Evolutionary conservation across 2,113 vertebrate species (phyloP).

Genomic region (Lepus timidus): DNA sequence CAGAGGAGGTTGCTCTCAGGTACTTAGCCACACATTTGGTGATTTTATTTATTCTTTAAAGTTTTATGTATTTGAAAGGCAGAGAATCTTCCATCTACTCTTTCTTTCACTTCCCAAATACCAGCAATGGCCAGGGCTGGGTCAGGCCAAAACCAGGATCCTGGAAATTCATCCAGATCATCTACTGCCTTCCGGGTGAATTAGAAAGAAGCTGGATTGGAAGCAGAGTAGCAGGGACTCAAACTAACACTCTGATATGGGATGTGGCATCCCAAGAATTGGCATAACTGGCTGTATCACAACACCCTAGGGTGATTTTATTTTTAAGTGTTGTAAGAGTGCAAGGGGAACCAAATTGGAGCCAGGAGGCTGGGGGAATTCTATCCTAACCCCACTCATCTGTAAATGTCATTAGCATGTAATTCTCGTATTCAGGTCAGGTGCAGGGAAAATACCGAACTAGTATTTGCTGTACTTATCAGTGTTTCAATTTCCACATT

Average conservation of each 20-base stretch:
- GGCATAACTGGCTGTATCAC: too few species aligned
- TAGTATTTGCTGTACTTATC: slow-evolving; percentile 22
- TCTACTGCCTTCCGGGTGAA: too few species aligned
- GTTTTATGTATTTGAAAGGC: too few species aligned
- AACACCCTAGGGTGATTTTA: background rate
- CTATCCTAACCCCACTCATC: background rate
- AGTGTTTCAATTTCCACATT: background rate
- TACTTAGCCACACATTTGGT: background rate
- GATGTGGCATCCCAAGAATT: too few species aligned
- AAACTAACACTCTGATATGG: too few species aligned
- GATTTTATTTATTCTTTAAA: background rate
- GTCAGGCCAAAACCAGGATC: too few species aligned
- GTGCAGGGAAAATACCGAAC: background rate
- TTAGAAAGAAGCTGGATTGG: too few species aligned
- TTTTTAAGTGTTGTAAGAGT: background rate
- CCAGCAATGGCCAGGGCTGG: too few species aligned
- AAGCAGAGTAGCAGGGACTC: too few species aligned
- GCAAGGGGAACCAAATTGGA: background rate
- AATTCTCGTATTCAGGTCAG: background rate
- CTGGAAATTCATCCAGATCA: too few species aligned
- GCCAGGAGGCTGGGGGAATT: background rate
- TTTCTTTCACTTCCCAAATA: too few species aligned
- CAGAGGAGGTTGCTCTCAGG: background rate
- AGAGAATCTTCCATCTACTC: too few species aligned
- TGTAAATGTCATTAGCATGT: background rate